Evolutionary conservation across 2,888 invertebrate genomes (phyloP), one percentile per base, ranked within the genome.

Genomic region (Sesamia inferens): DNA sequence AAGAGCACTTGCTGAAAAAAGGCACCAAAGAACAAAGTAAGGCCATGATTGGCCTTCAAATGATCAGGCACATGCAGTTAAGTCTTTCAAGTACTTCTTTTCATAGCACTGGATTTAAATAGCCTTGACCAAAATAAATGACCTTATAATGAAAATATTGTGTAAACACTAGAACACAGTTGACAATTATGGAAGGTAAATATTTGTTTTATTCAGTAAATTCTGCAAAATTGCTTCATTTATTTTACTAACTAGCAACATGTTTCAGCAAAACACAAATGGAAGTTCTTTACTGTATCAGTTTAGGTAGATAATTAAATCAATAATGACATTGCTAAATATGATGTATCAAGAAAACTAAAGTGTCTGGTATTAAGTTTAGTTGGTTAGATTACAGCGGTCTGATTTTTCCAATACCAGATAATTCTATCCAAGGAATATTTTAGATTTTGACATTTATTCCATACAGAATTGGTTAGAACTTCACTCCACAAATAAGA

Each of bases 91-190:
- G 81, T 86, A 86, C 81, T 81, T 80, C 65, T 79, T 78, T 73
- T 62, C 72, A 75, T 77, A 83, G 71, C 74, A 71, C 59, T 48
- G 71, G 44, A 79, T 76, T 74, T 64, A 80, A 73, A 84, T 71
- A 87, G 77, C 85, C 88, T 73, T 88, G 87, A 85, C 88, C 84
- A 68, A 87, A 85, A 82, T 85, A 79, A 75, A 80, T 85, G 82
- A 81, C 83, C 85, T 87, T 66, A 84, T 81, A n/a, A n/a, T n/a
- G 74, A 73, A 73, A 74, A 54, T 72, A 74, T 61, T 70, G 75
- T 78, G 73, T 71, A 74, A 71, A 84, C 75, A 76, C 42, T 80
- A 74, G 24, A 74, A 58, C 72, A 79, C 67, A 64, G 69, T 75
- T 48, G 10, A 75, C 65, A 75, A 81, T 59, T 59, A 62, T 62